Evolutionary conservation across 2,113 vertebrate genomes (phyloP).

Genomic region (Campylomormyrus tamandua): DNA sequence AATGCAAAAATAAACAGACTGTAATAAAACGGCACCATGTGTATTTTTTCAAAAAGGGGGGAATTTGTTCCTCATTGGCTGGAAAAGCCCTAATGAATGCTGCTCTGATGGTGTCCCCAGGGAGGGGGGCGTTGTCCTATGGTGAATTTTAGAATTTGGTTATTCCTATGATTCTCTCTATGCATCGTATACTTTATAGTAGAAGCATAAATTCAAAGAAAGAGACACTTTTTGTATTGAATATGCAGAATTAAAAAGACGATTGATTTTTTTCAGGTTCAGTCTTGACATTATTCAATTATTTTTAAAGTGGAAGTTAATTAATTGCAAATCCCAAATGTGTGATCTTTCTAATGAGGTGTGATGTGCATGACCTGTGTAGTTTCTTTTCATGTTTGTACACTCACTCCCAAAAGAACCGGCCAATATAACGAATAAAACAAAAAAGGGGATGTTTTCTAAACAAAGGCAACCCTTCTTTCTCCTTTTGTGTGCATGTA

Average conservation of each 20-base stretch:
- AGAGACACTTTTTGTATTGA: slow-evolving; percentile 6
- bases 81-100: slow-evolving; percentile 23
- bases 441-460: neutral
- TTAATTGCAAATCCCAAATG: neutral
- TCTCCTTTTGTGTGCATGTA: slow-evolving; percentile 17
- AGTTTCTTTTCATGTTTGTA: neutral
- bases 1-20: slow-evolving; percentile 1
- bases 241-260: slow-evolving; percentile 19
- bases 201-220: neutral
- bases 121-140: neutral
- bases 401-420: neutral
- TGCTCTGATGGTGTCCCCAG: slow-evolving; percentile 11
- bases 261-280: neutral
- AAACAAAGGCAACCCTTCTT: neutral
- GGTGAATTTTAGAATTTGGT: slow-evolving; percentile 20
- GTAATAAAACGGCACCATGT: neutral
- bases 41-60: neutral
- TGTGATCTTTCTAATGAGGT: slow-evolving; percentile 16
- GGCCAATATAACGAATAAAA: neutral
- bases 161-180: slow-evolving; percentile 23
- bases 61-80: neutral
- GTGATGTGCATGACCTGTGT: slow-evolving; percentile 23
- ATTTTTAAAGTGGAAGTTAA: neutral
- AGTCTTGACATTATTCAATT: neutral
- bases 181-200: slow-evolving; percentile 33